phyloP scores from a whole-genome alignment of 2,113 vertebrate genomes.

The Thamnophis sirtalis region DNA sequence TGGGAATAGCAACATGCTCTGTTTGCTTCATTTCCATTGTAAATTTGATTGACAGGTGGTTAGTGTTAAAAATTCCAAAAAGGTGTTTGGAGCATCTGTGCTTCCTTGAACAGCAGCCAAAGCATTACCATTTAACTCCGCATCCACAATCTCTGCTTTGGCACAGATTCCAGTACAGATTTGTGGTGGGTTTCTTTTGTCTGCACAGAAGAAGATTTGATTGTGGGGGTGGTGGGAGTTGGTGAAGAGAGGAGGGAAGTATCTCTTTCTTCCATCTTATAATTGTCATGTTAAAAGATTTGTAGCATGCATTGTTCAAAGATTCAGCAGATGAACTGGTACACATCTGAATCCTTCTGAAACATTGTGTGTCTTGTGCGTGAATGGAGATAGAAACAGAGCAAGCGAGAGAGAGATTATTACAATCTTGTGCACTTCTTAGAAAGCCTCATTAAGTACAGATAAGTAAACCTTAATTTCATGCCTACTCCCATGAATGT shows the following conservation, averaged over 20 bases:
- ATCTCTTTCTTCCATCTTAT: constrained; percentile 37
- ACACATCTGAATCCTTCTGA: not conserved
- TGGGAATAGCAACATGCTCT: constrained; percentile 15
- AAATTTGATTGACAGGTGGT: constrained; percentile 40
- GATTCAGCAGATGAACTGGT: not conserved
- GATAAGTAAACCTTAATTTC: not conserved
- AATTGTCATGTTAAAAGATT: constrained; percentile 39
- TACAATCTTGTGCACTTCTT: not conserved
- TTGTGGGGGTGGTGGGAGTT: not conserved
- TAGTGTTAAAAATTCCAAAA: constrained; percentile 55
- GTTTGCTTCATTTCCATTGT: constrained; percentile 39
- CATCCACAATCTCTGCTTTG: constrained; percentile 28
- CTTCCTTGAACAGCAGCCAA: constrained; percentile 59
- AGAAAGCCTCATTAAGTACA: not conserved
- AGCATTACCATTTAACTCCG: constrained; percentile 43
- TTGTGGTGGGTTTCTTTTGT: not conserved
- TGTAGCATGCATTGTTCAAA: not conserved
- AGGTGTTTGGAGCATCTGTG: constrained; percentile 58
- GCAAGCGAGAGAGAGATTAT: not conserved
- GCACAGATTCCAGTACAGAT: not conserved
- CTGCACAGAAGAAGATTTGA: constrained; percentile 29
- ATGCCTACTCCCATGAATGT: not conserved
- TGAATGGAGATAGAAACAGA: not conserved
- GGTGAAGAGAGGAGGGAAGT: not conserved
- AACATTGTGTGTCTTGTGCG: not conserved